phyloP scores from a whole-genome alignment of 2,113 vertebrate genomes.

The Oostethus manadensis region DNA sequence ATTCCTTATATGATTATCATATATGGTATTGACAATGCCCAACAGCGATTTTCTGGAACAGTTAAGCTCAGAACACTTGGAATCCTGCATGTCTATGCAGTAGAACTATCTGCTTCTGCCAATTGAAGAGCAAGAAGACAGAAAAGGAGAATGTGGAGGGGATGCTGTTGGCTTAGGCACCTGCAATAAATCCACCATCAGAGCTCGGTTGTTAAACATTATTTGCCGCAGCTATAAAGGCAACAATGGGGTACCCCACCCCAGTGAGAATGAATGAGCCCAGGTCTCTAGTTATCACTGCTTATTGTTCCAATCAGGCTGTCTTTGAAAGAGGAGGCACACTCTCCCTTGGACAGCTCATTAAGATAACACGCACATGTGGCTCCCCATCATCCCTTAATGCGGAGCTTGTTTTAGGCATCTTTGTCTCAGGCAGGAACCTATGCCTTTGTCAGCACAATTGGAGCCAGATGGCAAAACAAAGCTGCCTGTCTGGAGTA shows the following conservation, averaged over 20 bases:
- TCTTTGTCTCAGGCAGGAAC: conserved; percentile 66
- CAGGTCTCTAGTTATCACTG: conserved; percentile 62
- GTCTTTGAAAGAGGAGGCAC: conserved; percentile 56
- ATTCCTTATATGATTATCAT: too few species aligned
- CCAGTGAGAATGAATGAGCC: conserved; percentile 53
- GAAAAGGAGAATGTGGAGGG: conserved; percentile 7
- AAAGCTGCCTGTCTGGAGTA: conserved; percentile 65
- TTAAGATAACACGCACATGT: conserved; percentile 69
- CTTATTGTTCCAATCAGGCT: conserved; percentile 67
- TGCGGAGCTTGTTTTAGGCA: conserved; percentile 65
- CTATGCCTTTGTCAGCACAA: conserved; percentile 68
- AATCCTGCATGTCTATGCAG: too few species aligned
- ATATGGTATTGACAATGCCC: too few species aligned
- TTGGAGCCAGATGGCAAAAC: conserved; percentile 73
- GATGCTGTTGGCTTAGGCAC: conserved; percentile 28
- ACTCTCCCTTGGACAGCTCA: conserved; percentile 67
- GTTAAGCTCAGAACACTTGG: too few species aligned
- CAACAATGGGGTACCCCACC: conserved; percentile 48
- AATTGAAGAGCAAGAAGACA: too few species aligned
- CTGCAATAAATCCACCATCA: conserved; percentile 39
- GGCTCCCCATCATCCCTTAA: conserved; percentile 64
- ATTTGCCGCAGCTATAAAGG: conserved; percentile 49
- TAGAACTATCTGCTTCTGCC: too few species aligned
- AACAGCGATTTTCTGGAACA: too few species aligned
- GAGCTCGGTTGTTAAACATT: conserved; percentile 52